Conservation (phyloP, 2,797 vertebrate genomes). For the Philypnodon macrostomus region DNA sequence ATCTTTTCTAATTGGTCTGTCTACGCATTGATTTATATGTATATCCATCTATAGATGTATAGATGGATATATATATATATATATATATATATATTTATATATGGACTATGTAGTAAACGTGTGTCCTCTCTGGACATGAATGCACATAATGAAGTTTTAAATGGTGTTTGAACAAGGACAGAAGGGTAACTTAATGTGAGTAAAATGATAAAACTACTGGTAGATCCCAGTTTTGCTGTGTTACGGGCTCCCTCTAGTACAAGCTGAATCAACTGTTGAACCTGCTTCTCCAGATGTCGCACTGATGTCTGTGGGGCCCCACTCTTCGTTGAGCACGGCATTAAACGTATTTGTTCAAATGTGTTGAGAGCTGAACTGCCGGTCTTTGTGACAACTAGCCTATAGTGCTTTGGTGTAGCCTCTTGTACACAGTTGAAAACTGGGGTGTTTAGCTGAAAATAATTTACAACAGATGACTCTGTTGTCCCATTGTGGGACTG, state of each 20-base stretch:
- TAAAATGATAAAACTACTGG: constrained; percentile 12
- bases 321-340: constrained; percentile 49
- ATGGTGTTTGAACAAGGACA: constrained; percentile 22
- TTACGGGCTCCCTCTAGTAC: constrained; percentile 54
- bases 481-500: constrained; percentile 25
- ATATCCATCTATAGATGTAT: constrained; percentile 9
- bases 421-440: constrained; percentile 39
- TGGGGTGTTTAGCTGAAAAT: constrained; percentile 21
- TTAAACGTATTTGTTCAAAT: constrained; percentile 29
- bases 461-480: constrained; percentile 29
- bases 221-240: constrained; percentile 32
- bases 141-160: constrained; percentile 25
- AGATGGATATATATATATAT: too few species aligned
- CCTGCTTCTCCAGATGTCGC: constrained; percentile 23
- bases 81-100: constrained; percentile 17
- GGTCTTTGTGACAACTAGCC: constrained; percentile 44
- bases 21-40: constrained; percentile 32
- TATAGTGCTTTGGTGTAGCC: constrained; percentile 69
- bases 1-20: constrained; percentile 9
- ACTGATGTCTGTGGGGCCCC: constrained; percentile 40
- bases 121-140: constrained; percentile 18
- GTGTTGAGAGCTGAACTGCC: constrained; percentile 31
- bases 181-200: constrained; percentile 21
- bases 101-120: constrained; percentile 22
- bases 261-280: constrained; percentile 23